phyloP scores from a whole-genome alignment of 2,797 vertebrate species.

The Gymnoscopelus braueri region DNA sequence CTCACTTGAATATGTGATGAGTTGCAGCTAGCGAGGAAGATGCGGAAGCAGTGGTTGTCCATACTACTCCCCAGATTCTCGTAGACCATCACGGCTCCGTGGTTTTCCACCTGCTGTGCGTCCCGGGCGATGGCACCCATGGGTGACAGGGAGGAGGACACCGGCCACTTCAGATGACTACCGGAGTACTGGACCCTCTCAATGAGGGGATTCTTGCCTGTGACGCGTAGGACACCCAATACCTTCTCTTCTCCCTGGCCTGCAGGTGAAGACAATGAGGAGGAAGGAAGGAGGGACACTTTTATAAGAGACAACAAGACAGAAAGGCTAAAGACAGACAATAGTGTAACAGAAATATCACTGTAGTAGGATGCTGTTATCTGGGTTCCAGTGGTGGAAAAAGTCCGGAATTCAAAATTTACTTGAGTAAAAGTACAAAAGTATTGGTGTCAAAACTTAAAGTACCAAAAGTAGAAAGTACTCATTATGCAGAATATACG shows the following conservation, averaged over 20 bases:
- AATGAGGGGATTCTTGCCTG: constrained; percentile 70
- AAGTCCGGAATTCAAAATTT: too few species aligned
- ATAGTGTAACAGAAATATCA: too few species aligned
- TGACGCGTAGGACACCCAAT: constrained; percentile 88
- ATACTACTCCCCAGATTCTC: constrained; percentile 73
- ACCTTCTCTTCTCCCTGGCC: constrained; percentile 74
- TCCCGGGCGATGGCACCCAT: constrained; percentile 83
- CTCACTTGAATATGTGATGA: constrained; percentile 87
- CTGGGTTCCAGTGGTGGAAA: too few species aligned
- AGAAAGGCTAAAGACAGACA: neutral
- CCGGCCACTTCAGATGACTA: constrained; percentile 86
- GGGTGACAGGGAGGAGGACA: constrained; percentile 88
- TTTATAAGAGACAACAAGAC: too few species aligned
- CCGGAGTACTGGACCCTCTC: constrained; percentile 83
- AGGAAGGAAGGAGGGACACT: too few species aligned
- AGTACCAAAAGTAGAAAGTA: too few species aligned
- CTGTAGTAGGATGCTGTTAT: too few species aligned
- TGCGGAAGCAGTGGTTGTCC: constrained; percentile 76
- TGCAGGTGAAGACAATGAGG: constrained; percentile 35
- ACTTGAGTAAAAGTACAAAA: too few species aligned
- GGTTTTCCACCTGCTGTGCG: constrained; percentile 56
- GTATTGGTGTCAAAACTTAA: too few species aligned
- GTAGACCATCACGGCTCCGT: constrained; percentile 88
- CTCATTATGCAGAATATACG: too few species aligned
- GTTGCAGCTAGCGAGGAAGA: constrained; percentile 87